Evolutionary conservation across 2,888 invertebrate species (phyloP), one percentile per base, ranked within the genome.

Genomic region (Eudasyphora cyanicolor): DNA sequence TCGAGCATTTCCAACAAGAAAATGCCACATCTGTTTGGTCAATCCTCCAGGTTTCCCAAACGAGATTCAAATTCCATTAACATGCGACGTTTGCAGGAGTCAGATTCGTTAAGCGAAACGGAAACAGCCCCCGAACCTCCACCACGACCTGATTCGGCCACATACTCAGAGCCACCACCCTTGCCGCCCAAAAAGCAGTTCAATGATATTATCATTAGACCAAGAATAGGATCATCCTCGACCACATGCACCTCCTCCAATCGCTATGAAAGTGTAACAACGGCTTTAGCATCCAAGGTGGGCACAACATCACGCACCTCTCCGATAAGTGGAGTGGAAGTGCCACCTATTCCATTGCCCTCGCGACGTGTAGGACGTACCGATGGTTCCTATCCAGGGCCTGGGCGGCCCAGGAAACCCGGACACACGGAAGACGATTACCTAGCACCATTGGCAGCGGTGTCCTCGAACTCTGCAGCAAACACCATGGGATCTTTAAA

Each of bases 131-230:
- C 92, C 0, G 92, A 92, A 80, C 92, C 92, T 17, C 92, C 92
- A 19, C 92, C 93, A 1, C 87, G 92, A 3, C 92, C 92, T 2
- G 92, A 92, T 42, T 90, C 90, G 1, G 88, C 87, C 3, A 89
- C 92, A 14, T 92, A 94, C 71, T 93, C 94, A 6, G 95, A 95
- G 88, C 96, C 96, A 2, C 96, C 96, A 1, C 96, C 96, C 2
- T 91, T 96, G 89, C 94, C 96, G 21, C 96, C 96, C 14, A 96
- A 95, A 89, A 95, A 95, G 86, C 94, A 94, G 86, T 92, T 93
- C 57, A 93, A 92, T 71, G 94, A 94, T 85, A 92, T 93, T 64
- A 91, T 93, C 0, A 92, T 93, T 27, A 94, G 95, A 60, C 91
- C 92, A 5, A 86, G 89, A 4, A 64, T 79, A 2, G 82, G 89